Evolutionary conservation across 2,888 invertebrate species (phyloP), one percentile per base, ranked within the genome.

Genomic region (Sussaba pulchella): DNA sequence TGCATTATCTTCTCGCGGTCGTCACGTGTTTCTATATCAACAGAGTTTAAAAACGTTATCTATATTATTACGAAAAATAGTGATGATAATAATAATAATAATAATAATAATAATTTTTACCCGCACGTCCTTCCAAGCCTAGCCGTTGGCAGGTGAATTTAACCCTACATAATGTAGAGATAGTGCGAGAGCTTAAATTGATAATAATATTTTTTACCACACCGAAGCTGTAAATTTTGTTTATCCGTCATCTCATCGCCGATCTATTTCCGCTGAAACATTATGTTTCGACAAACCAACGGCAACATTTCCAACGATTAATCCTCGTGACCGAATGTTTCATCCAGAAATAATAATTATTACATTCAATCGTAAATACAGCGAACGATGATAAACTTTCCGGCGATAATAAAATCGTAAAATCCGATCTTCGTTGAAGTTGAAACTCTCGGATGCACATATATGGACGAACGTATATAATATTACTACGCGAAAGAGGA

Each of bases 401-500:
- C 21, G 45, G 84, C 86, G 86, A 87, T 88, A 88, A 89, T 87
- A 88, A 89, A 88, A 89, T 87, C 86, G 85, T 87, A 87, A 88
- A 88, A 85, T 83, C 83, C 83, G 76, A 64, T 72, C 64, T 31
- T 5, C 31, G 31, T 31, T 31, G 14, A 85, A 84, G 83, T 86
- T 86, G 83, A 85, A 84, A 17, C 54, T 43, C 39, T 57, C 12
- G 10, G 17, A n/a, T 39, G 12, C 39, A 2, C 36, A 19, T 59
- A 57, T 70, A 26, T 24, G 36, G 54, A 54, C 10, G 39, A 67
- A 59, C 24, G 36, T 50, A 57, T 57, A 1, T 1, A n/a, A 14
- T 59, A 17, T 36, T 21, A 45, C 4, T 17, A 41, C 45, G 36
- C 26, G 75, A 41, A 57, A 41, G 36, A n/a, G n/a, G n/a, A n/a